Percentiles rank a stretch among this genome's conserved stretches.
phyloP scores from a whole-genome alignment of 2,888 invertebrate species.

The Tromatobia lineatoria region DNA sequence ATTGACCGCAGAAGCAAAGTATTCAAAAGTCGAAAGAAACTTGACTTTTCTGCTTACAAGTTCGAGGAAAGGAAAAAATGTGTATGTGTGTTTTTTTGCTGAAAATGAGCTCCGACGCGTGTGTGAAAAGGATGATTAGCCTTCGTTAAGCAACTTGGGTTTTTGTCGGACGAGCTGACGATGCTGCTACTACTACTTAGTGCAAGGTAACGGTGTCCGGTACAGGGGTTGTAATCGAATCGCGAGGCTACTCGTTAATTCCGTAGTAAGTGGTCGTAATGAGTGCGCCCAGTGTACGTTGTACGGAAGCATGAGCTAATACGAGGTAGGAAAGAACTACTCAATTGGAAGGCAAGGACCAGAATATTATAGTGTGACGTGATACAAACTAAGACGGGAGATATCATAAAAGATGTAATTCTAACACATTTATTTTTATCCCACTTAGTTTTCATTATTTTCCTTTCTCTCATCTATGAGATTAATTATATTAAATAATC shows the following conservation, averaged over 20 bases:
- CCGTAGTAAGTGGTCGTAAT: constrained; percentile 30
- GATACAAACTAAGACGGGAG: not conserved
- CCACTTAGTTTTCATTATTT: no score
- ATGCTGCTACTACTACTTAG: constrained; percentile 3
- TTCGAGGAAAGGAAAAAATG: not conserved
- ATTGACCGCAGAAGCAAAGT: not conserved
- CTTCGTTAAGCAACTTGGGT: constrained; percentile 22
- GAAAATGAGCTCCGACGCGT: not conserved
- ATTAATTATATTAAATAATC: no score
- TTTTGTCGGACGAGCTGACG: constrained; percentile 11
- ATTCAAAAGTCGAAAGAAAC: no score
- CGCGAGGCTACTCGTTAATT: constrained; percentile 47
- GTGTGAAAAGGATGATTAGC: not conserved
- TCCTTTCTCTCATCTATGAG: no score
- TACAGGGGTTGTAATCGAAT: constrained; percentile 28
- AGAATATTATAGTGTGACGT: not conserved
- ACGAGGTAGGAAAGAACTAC: constrained; percentile 7
- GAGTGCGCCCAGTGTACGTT: not conserved
- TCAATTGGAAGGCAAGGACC: constrained; percentile 6
- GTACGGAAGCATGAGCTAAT: constrained; percentile 21
- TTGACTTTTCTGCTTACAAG: no score
- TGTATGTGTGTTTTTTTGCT: not conserved
- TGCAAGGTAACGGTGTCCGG: constrained; percentile 5
- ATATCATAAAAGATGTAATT: not conserved
- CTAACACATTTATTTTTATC: no score